phyloP scores from a whole-genome alignment of 2,888 invertebrate species.

The Arrhopalites spinosus region DNA sequence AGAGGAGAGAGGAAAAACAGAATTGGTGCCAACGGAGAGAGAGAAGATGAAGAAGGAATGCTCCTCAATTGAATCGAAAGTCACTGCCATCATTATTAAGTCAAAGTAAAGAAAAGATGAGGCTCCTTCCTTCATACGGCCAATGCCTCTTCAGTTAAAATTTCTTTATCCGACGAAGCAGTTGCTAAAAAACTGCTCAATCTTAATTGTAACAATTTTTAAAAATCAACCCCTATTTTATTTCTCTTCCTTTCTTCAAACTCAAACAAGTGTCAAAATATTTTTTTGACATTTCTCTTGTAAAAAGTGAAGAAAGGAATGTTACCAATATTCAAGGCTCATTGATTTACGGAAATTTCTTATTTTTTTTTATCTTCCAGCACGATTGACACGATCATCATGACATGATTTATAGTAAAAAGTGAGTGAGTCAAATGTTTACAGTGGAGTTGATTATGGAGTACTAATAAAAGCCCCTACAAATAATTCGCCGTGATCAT shows the following conservation, averaged over 20 bases:
- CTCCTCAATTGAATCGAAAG: conserved; percentile 8
- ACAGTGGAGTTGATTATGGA: background rate
- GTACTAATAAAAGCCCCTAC: background rate
- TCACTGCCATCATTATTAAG: background rate
- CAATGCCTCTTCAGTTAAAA: conserved; percentile 20
- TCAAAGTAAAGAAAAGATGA: background rate
- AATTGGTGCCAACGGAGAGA: conserved; percentile 22
- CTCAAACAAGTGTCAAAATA: too few relatives aligned
- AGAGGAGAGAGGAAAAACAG: background rate
- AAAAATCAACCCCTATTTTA: background rate
- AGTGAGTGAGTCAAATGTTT: background rate
- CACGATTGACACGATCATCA: background rate
- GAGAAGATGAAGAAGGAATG: background rate
- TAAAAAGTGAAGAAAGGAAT: too few relatives aligned
- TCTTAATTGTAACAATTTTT: background rate
- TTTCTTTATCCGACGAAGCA: conserved; percentile 15
- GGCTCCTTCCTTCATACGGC: conserved; percentile 18
- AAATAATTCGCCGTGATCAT: background rate
- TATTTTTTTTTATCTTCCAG: background rate
- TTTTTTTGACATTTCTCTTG: too few relatives aligned
- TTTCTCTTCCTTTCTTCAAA: background rate
- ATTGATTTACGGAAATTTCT: background rate
- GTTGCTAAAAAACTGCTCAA: background rate
- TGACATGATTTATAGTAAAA: background rate
- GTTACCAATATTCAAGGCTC: too few relatives aligned